Base-by-base conservation (phyloP, 2,797 vertebrate genomes). In the Aselliscus stoliczkanus region DNA sequence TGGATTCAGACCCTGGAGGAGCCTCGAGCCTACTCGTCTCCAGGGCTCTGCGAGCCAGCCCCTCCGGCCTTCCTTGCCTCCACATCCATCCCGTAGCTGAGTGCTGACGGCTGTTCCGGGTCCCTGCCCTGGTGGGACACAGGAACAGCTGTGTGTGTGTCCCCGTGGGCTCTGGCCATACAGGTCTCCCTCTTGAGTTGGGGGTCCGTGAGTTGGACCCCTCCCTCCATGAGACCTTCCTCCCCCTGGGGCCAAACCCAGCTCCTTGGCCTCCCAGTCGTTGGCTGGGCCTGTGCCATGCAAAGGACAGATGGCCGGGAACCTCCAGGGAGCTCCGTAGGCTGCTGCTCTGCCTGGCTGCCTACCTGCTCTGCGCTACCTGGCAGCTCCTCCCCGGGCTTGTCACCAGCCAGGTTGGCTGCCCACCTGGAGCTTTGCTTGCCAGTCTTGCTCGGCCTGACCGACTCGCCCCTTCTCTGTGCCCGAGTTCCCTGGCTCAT, bases 141-240 rank as follows among this genome's bases (percentile, higher is more conserved):
- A 9, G 27, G 80, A 34, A 50, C 29, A 39, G 87, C 70, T 4
- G 37, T 54, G 69, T 12, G 20, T 37, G 50, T 11, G 39, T 34
- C 70, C 76, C 42, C 37, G 9, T 0, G 2, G 76, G 84, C 77
- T 69, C 67, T 69, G 92, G 93, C 75, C 82, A 31, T 17, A 29
- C 31, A 44, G 97, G 97, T 96, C 96, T 93, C 92, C 84, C 96
- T 96, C 96, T 75, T 56, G 96, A 96, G 96, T 29, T 80, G 70
- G 90, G 95, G 95, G 80, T 88, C 81, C 34, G 4, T 15, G 14
- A 27, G 10, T 44, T 11, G 67, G 77, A 87, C 90, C 75, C 37
- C 65, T 64, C 54, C 72, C 50, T 89, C 17, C 27, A 9, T 1
- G 42, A 72, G 29, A 17, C 72, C 52, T 81, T 88, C 93, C 69